Evolutionary conservation across 1,140 invertebrate genomes (phyloP).

Genomic region (Lineus longissimus): DNA sequence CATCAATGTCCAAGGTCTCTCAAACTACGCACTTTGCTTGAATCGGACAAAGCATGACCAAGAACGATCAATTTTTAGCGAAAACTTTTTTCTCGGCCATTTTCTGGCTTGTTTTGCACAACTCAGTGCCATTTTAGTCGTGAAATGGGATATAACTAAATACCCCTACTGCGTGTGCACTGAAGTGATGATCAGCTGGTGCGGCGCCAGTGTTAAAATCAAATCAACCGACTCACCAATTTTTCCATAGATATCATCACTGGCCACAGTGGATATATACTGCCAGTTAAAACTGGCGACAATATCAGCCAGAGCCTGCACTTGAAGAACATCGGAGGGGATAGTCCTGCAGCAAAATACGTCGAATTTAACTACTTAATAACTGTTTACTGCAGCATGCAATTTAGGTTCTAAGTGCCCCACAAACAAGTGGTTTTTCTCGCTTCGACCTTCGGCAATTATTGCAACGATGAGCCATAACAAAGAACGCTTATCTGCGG

Average conservation of each 20-base stretch:
- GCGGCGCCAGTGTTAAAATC: no score
- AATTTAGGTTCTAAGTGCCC: background rate
- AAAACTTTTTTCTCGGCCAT: no score
- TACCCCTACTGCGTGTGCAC: no score
- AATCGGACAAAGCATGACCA: no score
- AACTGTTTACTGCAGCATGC: background rate
- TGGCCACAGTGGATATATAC: constrained; percentile 71
- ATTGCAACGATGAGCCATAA: no score
- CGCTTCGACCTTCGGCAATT: background rate
- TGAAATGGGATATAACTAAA: no score
- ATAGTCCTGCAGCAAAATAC: constrained; percentile 69
- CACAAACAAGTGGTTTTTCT: background rate
- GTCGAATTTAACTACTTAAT: constrained; percentile 41
- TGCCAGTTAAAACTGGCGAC: constrained; percentile 71
- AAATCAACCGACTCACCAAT: constrained; percentile 42
- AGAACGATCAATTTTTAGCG: no score
- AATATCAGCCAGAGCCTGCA: constrained; percentile 67
- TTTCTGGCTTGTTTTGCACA: no score
- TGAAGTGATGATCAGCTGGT: no score
- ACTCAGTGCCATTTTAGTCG: no score
- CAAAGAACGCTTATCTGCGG: background rate
- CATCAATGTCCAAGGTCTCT: no score
- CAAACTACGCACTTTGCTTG: no score
- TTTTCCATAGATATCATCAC: constrained; percentile 60
- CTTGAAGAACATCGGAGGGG: constrained; percentile 74